A percentile compares a stretch with the other conserved stretches of the same genome.
Conservation (phyloP, 2,888 invertebrate species). For the Thelaira solivaga region DNA sequence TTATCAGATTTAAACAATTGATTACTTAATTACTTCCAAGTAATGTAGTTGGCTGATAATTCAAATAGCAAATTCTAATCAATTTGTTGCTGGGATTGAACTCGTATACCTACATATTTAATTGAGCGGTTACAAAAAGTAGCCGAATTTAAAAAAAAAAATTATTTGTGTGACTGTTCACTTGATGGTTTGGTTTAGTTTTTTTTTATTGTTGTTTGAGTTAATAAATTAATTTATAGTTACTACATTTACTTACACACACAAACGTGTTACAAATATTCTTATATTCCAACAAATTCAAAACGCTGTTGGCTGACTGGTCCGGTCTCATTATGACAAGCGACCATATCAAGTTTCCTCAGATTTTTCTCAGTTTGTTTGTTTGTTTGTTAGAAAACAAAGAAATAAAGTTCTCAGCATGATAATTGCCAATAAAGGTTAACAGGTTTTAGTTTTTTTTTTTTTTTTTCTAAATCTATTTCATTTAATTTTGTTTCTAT, state of each 20-base stretch:
- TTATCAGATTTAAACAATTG: too few species aligned
- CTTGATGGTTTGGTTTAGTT: neutral
- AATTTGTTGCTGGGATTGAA: too few species aligned
- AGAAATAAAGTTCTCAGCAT: constrained; percentile 56
- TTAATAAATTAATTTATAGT: constrained; percentile 53
- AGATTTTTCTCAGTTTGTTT: neutral
- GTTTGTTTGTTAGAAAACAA: constrained; percentile 18
- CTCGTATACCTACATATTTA: too few species aligned
- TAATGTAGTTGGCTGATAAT: too few species aligned
- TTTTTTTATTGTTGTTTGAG: neutral
- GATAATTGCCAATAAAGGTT: constrained; percentile 60
- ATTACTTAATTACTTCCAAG: too few species aligned
- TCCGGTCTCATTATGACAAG: constrained; percentile 25
- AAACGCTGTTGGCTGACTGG: neutral
- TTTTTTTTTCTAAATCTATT: constrained; percentile 27
- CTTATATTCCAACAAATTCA: too few species aligned
- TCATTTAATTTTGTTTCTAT: constrained; percentile 6
- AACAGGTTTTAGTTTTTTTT: constrained; percentile 56
- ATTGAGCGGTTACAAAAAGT: constrained; percentile 20
- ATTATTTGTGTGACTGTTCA: neutral
- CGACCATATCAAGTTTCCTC: neutral
- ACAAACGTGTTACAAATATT: too few species aligned
- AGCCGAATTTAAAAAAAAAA: neutral
- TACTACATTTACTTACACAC: neutral
- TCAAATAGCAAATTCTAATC: too few species aligned